Percentiles rank a stretch among this genome's conserved stretches.
Conservation (phyloP, 2,797 vertebrate species). For the Phalloptychus januarius region DNA sequence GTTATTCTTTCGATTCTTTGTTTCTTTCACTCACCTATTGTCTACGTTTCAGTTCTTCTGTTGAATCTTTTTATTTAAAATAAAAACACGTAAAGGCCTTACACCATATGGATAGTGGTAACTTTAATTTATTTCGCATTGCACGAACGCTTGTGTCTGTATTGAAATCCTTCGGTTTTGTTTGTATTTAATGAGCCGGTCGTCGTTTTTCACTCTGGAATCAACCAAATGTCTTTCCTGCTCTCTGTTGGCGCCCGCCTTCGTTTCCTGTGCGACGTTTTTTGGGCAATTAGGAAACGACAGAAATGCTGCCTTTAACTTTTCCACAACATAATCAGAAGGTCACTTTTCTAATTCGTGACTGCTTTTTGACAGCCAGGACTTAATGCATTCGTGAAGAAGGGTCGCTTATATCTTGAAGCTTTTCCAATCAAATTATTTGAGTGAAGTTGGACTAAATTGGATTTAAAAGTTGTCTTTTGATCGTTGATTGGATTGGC, state of each 20-base stretch:
- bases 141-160: slow-evolving; percentile 18
- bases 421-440: not conserved
- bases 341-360: not conserved
- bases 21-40: slow-evolving; percentile 18
- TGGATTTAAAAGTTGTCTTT: not conserved
- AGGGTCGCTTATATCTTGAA: not conserved
- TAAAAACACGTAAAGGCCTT: slow-evolving; percentile 39
- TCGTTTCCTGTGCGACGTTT: slow-evolving; percentile 42
- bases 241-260: slow-evolving; percentile 23
- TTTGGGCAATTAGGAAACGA: slow-evolving; percentile 22
- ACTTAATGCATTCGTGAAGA: not conserved
- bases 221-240: slow-evolving; percentile 52
- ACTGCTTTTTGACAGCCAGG: not conserved
- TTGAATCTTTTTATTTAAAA: slow-evolving; percentile 35
- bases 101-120: slow-evolving; percentile 31
- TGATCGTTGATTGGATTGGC: not conserved
- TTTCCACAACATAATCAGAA: not conserved
- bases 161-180: slow-evolving; percentile 25
- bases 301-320: slow-evolving; percentile 29
- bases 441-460: not conserved
- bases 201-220: slow-evolving; percentile 51
- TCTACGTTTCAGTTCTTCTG: slow-evolving; percentile 45
- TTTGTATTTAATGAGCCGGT: slow-evolving; percentile 45
- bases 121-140: slow-evolving; percentile 26
- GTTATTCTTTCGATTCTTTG: slow-evolving; percentile 10